Conservation (phyloP, 2,113 vertebrate species). For the Gambusia holbrooki region DNA sequence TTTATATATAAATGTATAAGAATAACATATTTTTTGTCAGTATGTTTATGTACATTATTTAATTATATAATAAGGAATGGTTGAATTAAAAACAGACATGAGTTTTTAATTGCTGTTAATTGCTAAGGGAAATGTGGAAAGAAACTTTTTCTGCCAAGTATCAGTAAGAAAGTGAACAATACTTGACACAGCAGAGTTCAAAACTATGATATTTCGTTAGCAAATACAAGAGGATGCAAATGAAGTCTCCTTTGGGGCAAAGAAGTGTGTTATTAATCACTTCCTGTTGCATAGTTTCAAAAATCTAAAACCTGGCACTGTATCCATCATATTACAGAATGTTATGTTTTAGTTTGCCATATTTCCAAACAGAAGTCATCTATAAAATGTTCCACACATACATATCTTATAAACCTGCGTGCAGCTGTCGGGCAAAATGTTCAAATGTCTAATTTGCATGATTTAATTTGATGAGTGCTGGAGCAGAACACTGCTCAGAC, state of each 20-base stretch:
- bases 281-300: not conserved
- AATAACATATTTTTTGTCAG: no score
- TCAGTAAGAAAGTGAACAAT: no score
- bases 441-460: constrained; percentile 40
- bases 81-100: no score
- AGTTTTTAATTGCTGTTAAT: no score
- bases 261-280: constrained; percentile 6
- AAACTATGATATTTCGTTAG: no score
- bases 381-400: constrained; percentile 26
- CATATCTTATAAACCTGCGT: constrained; percentile 28
- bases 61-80: no score
- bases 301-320: not conserved
- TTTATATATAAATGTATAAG: no score
- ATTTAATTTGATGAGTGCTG: constrained; percentile 35
- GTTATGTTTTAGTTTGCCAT: not conserved
- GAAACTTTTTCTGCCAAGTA: no score
- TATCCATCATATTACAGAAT: constrained; percentile 10
- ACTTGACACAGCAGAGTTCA: no score
- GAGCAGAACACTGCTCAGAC: constrained; percentile 18
- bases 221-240: no score
- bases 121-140: no score
- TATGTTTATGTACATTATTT: no score
- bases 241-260: not conserved
- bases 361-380: constrained; percentile 9
- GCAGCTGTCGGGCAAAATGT: constrained; percentile 4